phyloP scores from a whole-genome alignment of 2,113 vertebrate species.

The Mystacornis crossleyi region DNA sequence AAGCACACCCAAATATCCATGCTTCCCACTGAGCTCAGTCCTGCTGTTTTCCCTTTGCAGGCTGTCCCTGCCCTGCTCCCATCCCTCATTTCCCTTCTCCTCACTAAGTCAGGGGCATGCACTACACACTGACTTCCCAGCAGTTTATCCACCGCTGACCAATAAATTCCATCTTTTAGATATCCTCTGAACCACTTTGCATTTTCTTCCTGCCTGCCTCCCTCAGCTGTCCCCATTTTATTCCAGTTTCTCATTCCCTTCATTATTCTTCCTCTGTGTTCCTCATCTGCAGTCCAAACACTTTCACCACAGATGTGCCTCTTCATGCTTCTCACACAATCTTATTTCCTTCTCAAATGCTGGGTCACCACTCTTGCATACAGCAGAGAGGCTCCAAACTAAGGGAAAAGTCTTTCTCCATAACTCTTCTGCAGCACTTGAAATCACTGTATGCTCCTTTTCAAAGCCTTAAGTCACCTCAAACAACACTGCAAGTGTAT shows the following conservation, averaged over 20 bases:
- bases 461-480: background rate
- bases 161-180: background rate
- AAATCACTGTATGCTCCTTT: background rate
- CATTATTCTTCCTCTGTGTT: background rate
- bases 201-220: background rate
- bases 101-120: background rate
- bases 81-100: background rate
- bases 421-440: background rate
- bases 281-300: background rate
- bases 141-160: background rate
- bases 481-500: background rate
- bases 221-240: background rate
- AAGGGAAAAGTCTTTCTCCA: background rate
- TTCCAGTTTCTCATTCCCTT: background rate
- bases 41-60: background rate
- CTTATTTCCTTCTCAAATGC: background rate
- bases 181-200: background rate
- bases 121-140: background rate
- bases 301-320: background rate
- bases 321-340: background rate
- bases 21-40: background rate
- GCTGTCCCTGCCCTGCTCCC: background rate
- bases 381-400: background rate
- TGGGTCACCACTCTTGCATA: background rate
- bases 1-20: rapidly evolving